Percentiles rank a stretch among this genome's conserved stretches.
Evolutionary conservation across 2,113 vertebrate genomes (phyloP).

Genomic region (Atlantisia rogersi): DNA sequence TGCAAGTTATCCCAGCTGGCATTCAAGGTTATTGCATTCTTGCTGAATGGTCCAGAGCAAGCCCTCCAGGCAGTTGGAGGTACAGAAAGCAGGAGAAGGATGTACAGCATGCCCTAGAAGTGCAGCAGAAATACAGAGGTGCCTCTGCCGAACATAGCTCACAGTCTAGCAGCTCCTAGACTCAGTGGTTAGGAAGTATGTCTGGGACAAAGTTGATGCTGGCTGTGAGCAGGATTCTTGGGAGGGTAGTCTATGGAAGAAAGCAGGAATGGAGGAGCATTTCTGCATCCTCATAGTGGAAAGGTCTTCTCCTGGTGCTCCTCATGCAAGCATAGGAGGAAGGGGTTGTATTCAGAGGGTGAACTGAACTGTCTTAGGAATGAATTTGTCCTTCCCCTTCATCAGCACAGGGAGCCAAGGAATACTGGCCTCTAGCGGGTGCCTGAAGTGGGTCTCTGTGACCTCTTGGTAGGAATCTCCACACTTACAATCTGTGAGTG

Average conservation of each 20-base stretch:
- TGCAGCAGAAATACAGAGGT: background rate
- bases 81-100: background rate
- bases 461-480: background rate
- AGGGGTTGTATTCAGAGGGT: background rate
- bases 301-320: background rate
- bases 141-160: background rate
- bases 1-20: background rate
- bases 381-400: background rate
- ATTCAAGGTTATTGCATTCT: background rate
- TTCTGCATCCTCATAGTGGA: background rate
- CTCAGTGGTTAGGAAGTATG: background rate
- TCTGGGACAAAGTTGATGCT: background rate
- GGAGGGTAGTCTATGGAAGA: background rate
- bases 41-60: background rate
- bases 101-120: rapidly evolving
- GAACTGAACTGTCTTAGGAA: background rate
- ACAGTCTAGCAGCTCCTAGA: background rate
- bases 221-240: background rate
- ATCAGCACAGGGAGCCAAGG: background rate
- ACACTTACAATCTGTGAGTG: background rate
- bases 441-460: background rate
- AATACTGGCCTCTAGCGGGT: background rate
- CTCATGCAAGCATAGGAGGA: background rate
- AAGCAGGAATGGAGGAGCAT: background rate
- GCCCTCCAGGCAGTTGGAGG: background rate